phyloP scores from a whole-genome alignment of 2,888 invertebrate genomes.

The Schizaphis graminum region DNA sequence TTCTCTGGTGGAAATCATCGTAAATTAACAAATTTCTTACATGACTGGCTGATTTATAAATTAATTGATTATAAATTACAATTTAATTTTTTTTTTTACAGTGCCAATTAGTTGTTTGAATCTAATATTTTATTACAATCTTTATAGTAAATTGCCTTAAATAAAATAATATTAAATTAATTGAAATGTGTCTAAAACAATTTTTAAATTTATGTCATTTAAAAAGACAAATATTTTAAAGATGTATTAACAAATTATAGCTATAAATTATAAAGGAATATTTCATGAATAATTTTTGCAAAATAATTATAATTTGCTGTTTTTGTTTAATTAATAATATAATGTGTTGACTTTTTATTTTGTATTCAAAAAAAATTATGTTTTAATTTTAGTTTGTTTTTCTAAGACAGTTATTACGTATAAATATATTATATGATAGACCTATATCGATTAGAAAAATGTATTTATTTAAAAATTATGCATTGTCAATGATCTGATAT shows the following conservation, averaged over 20 bases:
- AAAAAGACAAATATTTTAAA: conserved; percentile 4
- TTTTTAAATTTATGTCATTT: conserved; percentile 5
- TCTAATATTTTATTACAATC: conserved; percentile 34
- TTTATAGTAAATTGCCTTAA: conserved; percentile 24
- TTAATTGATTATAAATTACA: conserved; percentile 31
- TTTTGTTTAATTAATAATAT: conserved; percentile 33
- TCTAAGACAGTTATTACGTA: neutral
- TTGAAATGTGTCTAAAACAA: neutral
- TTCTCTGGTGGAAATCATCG: neutral
- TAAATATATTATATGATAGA: conserved; percentile 34
- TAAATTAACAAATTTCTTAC: conserved; percentile 41
- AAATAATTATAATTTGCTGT: conserved; percentile 32
- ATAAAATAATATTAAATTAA: conserved; percentile 13
- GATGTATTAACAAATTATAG: conserved; percentile 18
- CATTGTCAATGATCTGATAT: conserved; percentile 47
- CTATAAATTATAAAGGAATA: neutral
- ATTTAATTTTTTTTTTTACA: neutral
- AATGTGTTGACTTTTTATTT: conserved; percentile 41
- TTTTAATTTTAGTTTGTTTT: conserved; percentile 44
- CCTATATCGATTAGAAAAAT: conserved; percentile 53
- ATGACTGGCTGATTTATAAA: conserved; percentile 52
- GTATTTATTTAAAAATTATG: conserved; percentile 41
- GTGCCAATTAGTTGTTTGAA: conserved; percentile 30
- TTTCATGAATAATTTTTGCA: conserved; percentile 10
- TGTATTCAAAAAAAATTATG: conserved; percentile 46